phyloP scores from a whole-genome alignment of 2,888 invertebrate species.

The Tetanocera ferruginea region DNA sequence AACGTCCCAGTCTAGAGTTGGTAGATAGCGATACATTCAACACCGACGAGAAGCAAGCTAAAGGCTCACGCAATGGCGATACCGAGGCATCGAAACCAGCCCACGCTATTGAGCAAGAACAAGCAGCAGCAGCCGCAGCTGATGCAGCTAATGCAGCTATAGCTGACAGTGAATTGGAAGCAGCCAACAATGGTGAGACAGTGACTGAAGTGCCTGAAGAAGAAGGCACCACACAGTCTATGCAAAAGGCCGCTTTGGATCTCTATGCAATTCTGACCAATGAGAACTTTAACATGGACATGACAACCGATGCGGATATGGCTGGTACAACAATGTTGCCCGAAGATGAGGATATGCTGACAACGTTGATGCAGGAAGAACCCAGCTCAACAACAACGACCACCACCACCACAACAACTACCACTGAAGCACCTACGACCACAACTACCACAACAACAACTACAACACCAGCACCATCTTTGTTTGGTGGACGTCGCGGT shows the following conservation, averaged over 20 bases:
- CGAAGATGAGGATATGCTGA: conserved; percentile 63
- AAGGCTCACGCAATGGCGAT: conserved; percentile 64
- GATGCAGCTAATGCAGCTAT: conserved; percentile 52
- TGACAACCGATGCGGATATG: conserved; percentile 64
- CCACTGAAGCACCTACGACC: conserved; percentile 74
- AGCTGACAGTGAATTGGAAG: conserved; percentile 44
- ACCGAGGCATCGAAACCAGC: conserved; percentile 60
- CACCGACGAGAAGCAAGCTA: conserved; percentile 72
- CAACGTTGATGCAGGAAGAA: conserved; percentile 69
- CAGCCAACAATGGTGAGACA: conserved; percentile 29
- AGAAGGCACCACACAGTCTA: conserved; percentile 73
- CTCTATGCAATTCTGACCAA: conserved; percentile 83
- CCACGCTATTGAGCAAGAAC: conserved; percentile 60
- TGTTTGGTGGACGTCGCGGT: conserved; percentile 59
- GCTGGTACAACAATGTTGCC: conserved; percentile 62
- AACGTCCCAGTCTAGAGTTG: conserved; percentile 83
- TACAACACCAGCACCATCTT: conserved; percentile 60
- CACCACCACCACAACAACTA: conserved; percentile 71
- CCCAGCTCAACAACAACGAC: conserved; percentile 73
- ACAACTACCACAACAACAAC: conserved; percentile 72
- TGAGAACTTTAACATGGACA: conserved; percentile 74
- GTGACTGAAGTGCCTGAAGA: conserved; percentile 42
- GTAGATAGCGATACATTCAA: conserved; percentile 88
- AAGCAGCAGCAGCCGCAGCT: conserved; percentile 56
- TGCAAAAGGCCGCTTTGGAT: conserved; percentile 87